These are phyloP conservation scores for Ceriagrion tenellum DNA, from an alignment of 2,888 invertebrate species.

Conservation along the genomic window DNA sequence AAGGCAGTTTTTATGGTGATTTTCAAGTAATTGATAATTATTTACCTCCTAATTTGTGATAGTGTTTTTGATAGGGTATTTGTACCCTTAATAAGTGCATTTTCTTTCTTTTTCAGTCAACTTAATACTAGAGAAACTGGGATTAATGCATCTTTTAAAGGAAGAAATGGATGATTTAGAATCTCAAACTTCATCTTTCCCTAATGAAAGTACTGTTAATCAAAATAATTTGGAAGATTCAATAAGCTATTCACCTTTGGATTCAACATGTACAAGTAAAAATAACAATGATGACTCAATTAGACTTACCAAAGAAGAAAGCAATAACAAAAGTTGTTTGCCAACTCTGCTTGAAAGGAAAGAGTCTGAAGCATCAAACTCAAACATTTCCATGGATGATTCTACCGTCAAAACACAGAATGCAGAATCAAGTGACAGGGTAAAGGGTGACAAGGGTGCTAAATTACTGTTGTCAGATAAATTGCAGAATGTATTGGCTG, in stretches of 20 bases:
- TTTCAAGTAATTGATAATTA: too few relatives aligned
- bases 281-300: background rate
- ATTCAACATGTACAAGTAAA: background rate
- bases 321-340: background rate
- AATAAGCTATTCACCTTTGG: slow-evolving; percentile 26
- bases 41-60: too few relatives aligned
- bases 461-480: background rate
- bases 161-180: slow-evolving; percentile 35
- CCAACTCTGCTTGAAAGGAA: background rate
- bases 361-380: background rate
- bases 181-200: slow-evolving; percentile 11
- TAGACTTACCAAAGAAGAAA: background rate
- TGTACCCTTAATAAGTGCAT: background rate
- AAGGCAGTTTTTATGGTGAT: too few relatives aligned
- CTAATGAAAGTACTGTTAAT: background rate
- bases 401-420: background rate
- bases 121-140: slow-evolving; percentile 37
- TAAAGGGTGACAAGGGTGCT: background rate
- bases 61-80: background rate
- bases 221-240: background rate
- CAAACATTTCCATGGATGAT: background rate
- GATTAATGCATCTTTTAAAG: slow-evolving; percentile 24
- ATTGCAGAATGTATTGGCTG: slow-evolving; percentile 43
- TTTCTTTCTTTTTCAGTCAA: slow-evolving; percentile 25
- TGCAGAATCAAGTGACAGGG: background rate